Evolutionary conservation across 2,888 invertebrate species (phyloP).

Genomic region (Diarsia dahlii): DNA sequence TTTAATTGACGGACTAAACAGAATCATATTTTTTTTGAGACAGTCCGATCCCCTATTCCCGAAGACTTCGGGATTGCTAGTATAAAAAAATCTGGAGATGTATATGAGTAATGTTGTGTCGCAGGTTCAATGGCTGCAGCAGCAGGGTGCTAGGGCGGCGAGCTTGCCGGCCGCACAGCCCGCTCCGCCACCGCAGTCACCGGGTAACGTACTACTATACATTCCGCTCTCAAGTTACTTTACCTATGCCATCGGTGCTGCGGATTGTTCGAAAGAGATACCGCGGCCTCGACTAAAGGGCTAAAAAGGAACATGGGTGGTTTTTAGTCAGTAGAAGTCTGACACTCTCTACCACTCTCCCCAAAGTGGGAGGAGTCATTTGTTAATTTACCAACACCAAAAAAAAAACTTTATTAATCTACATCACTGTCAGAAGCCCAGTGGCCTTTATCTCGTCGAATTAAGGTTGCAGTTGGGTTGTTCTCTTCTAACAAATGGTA

Average conservation of each 20-base stretch:
- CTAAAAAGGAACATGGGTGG: too few species aligned
- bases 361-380: too few species aligned
- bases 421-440: background rate
- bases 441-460: background rate
- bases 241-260: background rate
- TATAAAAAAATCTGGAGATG: background rate
- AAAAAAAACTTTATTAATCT: background rate
- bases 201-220: constrained; percentile 73
- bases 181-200: constrained; percentile 84
- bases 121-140: constrained; percentile 92
- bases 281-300: too few species aligned
- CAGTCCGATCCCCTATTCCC: too few species aligned
- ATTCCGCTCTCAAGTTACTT: background rate
- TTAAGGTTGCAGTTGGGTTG: background rate
- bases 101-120: background rate
- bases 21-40: too few species aligned
- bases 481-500: background rate
- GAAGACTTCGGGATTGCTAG: background rate
- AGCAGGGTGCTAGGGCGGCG: constrained; percentile 91
- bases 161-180: constrained; percentile 88
- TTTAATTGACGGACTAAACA: too few species aligned
- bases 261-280: too few species aligned
- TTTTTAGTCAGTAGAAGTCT: too few species aligned
- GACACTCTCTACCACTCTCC: too few species aligned
- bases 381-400: too few species aligned